phyloP scores from a whole-genome alignment of 2,113 vertebrate species.

The Pterocles orientalis region DNA sequence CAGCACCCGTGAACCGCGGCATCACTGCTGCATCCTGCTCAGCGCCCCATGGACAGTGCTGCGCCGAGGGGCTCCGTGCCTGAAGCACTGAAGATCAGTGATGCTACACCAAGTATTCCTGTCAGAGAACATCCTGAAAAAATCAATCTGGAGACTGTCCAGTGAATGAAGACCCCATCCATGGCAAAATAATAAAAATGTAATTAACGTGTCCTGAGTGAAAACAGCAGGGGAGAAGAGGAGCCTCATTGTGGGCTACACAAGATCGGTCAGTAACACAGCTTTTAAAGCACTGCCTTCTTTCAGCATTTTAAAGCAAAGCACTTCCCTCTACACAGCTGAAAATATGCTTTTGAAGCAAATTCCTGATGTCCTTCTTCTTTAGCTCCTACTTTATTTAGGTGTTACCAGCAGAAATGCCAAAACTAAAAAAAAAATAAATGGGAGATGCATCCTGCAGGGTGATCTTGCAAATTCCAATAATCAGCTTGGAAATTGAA shows the following conservation, averaged over 20 bases:
- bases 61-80: fast-evolving
- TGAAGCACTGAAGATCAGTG: neutral
- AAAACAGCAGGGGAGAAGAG: neutral
- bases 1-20: fast-evolving
- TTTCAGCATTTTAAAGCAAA: constrained; percentile 2
- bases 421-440: neutral
- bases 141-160: neutral
- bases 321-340: neutral
- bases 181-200: neutral
- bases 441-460: neutral
- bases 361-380: neutral
- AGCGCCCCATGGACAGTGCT: fast-evolving
- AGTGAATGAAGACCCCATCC: neutral
- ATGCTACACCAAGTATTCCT: neutral
- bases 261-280: neutral
- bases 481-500: constrained; percentile 41
- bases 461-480: constrained; percentile 46
- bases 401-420: neutral
- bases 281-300: neutral
- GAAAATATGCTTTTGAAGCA: neutral
- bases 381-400: neutral
- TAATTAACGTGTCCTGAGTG: neutral
- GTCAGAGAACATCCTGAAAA: neutral
- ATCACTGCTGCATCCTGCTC: neutral
- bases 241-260: neutral